phyloP scores from a whole-genome alignment of 2,113 vertebrate species.

The Heterocephalus glaber region DNA sequence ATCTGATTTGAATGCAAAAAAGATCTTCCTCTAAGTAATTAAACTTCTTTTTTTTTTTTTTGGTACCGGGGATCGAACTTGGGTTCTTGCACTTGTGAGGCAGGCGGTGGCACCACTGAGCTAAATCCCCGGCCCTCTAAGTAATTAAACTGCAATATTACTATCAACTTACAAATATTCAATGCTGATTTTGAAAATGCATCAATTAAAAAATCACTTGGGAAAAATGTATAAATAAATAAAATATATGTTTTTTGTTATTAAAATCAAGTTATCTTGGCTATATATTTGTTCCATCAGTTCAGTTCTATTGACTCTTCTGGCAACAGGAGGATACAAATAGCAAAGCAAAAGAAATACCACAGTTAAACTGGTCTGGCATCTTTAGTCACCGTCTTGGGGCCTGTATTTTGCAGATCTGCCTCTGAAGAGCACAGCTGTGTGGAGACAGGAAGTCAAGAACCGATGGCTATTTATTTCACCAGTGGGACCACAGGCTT shows the following conservation, averaged over 20 bases:
- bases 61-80: no score
- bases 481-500: slow-evolving; percentile 88
- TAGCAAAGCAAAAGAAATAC: neutral
- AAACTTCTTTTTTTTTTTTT: no score
- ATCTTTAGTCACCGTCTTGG: neutral
- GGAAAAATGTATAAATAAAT: neutral
- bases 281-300: neutral
- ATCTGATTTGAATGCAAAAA: neutral
- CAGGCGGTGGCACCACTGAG: no score
- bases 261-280: neutral
- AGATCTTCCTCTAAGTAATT: neutral
- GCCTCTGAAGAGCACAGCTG: slow-evolving; percentile 83
- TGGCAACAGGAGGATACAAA: neutral
- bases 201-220: neutral
- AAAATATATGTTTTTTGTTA: neutral
- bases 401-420: slow-evolving; percentile 73
- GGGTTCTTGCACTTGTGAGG: no score
- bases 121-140: no score
- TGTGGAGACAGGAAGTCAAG: slow-evolving; percentile 84
- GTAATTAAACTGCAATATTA: neutral
- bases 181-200: neutral
- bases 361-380: neutral
- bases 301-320: neutral
- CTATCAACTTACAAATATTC: neutral
- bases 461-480: slow-evolving; percentile 88